Conservation (phyloP, 2,797 vertebrate species). For the Lithobates sylvaticus region DNA sequence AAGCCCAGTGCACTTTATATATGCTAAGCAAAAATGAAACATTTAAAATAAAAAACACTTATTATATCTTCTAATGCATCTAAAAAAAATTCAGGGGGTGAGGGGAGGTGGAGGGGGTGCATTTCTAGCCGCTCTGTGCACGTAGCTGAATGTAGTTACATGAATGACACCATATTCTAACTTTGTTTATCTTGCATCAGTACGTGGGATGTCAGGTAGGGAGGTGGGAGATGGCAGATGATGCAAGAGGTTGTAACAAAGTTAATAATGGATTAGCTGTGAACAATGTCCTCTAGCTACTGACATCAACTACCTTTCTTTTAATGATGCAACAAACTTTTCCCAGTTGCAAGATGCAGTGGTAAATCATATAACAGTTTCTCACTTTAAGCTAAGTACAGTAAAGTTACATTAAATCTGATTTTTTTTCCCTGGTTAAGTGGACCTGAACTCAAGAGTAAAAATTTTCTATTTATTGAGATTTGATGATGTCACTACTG, state of each 20-base stretch:
- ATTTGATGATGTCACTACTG: too few relatives aligned
- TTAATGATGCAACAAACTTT: background rate
- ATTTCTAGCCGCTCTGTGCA: background rate
- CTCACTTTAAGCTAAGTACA: background rate
- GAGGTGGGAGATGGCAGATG: slow-evolving; percentile 3
- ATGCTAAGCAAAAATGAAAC: background rate
- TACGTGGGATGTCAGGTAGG: slow-evolving; percentile 1
- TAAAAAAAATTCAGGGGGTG: too few relatives aligned
- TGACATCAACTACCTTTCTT: background rate
- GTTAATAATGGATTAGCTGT: slow-evolving; percentile 4
- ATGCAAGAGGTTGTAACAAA: slow-evolving; percentile 29
- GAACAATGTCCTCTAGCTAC: background rate
- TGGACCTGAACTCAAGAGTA: too few relatives aligned
- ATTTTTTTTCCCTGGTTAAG: too few relatives aligned
- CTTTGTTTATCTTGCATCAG: slow-evolving; percentile 35
- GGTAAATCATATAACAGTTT: background rate
- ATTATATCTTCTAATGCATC: background rate
- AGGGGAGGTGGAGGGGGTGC: background rate
- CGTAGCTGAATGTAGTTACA: background rate
- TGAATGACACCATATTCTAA: slow-evolving; percentile 24
- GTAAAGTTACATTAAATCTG: too few relatives aligned
- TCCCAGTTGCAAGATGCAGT: background rate
- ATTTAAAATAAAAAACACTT: background rate
- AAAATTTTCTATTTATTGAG: too few relatives aligned
- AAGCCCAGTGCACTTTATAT: background rate